Conservation (phyloP, 2,113 vertebrate species). For the Apaloderma vittatum region DNA sequence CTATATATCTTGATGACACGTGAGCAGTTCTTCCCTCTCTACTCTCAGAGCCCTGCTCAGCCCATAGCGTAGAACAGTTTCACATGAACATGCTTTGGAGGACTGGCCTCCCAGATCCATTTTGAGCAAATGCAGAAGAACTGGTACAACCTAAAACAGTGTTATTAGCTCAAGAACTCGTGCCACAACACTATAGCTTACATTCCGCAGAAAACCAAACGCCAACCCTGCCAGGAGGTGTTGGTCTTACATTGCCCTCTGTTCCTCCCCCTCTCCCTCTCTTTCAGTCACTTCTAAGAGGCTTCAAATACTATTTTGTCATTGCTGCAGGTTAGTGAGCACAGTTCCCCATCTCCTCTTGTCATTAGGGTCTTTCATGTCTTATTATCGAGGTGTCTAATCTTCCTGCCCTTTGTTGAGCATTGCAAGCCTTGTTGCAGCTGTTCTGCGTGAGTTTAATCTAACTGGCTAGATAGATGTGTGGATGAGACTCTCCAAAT, state of each 20-base stretch:
- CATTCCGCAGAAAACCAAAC: conserved; percentile 39
- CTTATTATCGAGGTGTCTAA: conserved; percentile 61
- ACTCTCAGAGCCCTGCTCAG: background rate
- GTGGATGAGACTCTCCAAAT: conserved; percentile 61
- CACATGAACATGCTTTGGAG: background rate
- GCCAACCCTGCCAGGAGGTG: background rate
- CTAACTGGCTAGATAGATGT: conserved; percentile 52
- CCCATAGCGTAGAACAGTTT: background rate
- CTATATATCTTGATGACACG: background rate
- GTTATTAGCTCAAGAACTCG: background rate
- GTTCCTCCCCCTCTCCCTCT: background rate
- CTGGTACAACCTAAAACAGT: background rate
- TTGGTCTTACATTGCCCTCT: background rate
- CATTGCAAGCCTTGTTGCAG: conserved; percentile 49
- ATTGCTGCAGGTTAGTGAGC: background rate
- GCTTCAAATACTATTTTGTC: conserved; percentile 7
- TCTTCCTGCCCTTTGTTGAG: conserved; percentile 66
- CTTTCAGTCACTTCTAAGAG: background rate
- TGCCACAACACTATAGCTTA: background rate
- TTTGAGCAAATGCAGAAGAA: conserved; percentile 59
- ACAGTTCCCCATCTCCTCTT: background rate
- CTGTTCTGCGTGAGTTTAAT: conserved; percentile 66
- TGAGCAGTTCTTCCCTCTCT: background rate
- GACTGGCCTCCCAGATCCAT: conserved; percentile 32
- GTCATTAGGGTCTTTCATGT: conserved; percentile 42